Evolutionary conservation across 2,113 vertebrate species (phyloP), one percentile per base, ranked within the genome.

Genomic region (Rhegmatorhina hoffmannsi): DNA sequence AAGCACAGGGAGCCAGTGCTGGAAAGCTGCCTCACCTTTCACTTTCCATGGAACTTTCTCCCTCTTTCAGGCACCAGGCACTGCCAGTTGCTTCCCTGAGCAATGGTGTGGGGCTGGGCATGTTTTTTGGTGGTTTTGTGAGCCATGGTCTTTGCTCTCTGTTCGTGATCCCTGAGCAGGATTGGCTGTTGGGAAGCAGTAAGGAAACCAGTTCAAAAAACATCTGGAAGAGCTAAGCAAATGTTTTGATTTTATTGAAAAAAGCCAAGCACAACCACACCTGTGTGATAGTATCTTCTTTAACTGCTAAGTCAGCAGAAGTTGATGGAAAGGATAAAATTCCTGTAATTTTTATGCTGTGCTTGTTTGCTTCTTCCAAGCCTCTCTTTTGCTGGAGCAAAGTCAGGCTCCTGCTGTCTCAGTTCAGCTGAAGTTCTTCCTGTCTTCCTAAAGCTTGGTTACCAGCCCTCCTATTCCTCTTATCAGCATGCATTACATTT

Each of bases 11-110:
- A 95, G 63, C 70, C 84, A 78, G 47, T 7, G 2, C 66, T 96
- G 96, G 95, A 96, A 96, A 87, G 92, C 92, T 92, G 92, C 90
- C 92, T 97, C 94, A 87, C 88, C 94, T 94, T 94, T 94, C 94
- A 92, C 90, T 95, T 94, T 60, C 80, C 69, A 34, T 92, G 94
- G 94, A 97, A 94, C 89, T 96, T 91, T 92, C 72, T 85, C 80
- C 92, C 43, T 26, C 31, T 91, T 94, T 56, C 84, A 78, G 84
- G 84, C 94, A 85, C 56, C n/a, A 60, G 56, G 55, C 5, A 4
- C 73, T 87, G 76, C 74, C 74, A 59, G 64, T 94, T 90, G 49
- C 47, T 87, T 83, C 70, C 84, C 29, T 34, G 60, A 16, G 47
- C 67, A 60, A 34, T 90, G 63, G 17, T 53, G 46, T 31, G 49